A percentile compares a stretch with the other conserved stretches of the same genome.
Conservation (phyloP, 2,797 vertebrate species). For the Labroides dimidiatus region DNA sequence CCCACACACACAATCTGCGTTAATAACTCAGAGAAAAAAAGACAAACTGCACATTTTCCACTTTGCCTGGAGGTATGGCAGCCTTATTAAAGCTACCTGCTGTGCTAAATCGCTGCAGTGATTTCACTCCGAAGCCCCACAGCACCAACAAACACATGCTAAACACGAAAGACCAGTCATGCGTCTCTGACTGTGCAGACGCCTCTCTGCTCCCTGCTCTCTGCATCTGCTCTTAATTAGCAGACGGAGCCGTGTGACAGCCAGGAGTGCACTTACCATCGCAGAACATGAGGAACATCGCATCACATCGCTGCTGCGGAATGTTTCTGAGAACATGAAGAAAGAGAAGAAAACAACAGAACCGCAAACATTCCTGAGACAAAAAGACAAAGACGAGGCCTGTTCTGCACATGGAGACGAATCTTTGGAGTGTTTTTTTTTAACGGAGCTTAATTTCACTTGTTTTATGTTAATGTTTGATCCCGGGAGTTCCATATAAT, state of each 20-base stretch:
- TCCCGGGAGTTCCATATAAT: constrained; percentile 5
- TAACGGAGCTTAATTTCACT: constrained; percentile 30
- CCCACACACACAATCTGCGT: constrained; percentile 41
- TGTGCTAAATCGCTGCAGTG: constrained; percentile 60
- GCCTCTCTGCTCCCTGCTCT: constrained; percentile 35
- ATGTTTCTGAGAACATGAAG: background rate
- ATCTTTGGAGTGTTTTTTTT: constrained; percentile 11
- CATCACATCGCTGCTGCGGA: background rate
- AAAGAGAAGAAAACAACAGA: constrained; percentile 23
- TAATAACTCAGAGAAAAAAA: constrained; percentile 36
- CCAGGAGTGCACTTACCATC: background rate
- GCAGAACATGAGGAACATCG: constrained; percentile 18
- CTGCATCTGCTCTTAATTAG: constrained; percentile 71
- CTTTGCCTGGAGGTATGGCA: constrained; percentile 25
- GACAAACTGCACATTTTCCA: constrained; percentile 48
- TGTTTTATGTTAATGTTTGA: constrained; percentile 34
- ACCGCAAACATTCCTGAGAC: constrained; percentile 49
- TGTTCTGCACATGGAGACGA: constrained; percentile 52
- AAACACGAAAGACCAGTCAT: constrained; percentile 46
- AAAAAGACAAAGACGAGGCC: constrained; percentile 37
- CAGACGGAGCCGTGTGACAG: constrained; percentile 43
- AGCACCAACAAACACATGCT: constrained; percentile 26
- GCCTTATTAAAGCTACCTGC: constrained; percentile 60
- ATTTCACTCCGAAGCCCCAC: constrained; percentile 41
- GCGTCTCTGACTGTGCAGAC: constrained; percentile 46